Evolutionary conservation across 1,140 invertebrate genomes (phyloP), one percentile per base, ranked within the genome.

Genomic region (Bacillus rossius): DNA sequence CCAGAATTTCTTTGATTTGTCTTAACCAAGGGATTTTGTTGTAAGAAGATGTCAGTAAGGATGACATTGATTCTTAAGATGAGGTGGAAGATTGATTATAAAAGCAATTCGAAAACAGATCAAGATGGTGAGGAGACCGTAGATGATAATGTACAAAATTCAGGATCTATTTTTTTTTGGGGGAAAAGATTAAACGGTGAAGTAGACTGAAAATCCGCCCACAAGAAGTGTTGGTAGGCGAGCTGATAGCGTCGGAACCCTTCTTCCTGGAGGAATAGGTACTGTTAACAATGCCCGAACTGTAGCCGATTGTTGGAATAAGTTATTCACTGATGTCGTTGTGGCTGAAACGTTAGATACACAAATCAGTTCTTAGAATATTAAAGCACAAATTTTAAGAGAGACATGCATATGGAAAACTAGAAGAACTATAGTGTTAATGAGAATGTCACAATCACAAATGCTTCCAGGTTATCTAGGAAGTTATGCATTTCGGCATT

Each of bases 361-460:
- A 49, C n/a, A 49, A 49, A 49, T 13, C 17, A 49, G 8, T 49
- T 2, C 47, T 23, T 49, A 22, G 20, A 49, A n/a, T 2, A n/a
- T n/a, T 49, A 3, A 49, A 16, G 47, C 2, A 17, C 2, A 49
- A 49, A 49, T 49, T 19, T 49, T 16, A 1, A 49, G 47, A 49
- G 52, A 64, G 26, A 52, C 43, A 73, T 48, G 58, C 75, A 47
- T 76, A 67, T 68, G 63, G 73, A 17, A 41, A 48, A 7, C 71
- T 75, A 70, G 43, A 63, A 68, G 72, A 68, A 63, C 2, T 73
- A 71, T 51, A 59, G 61, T 34, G 54, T 63, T n/a, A 55, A 60
- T 45, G 65, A 71, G 59, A 64, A 65, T 17, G 58, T 71, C 8
- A 73, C 68, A n/a, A 68, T 75, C 23, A 74, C 72, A 78, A 62